A percentile compares a stretch with the other conserved stretches of the same genome.
Conservation (phyloP, 37 sponge, comb jelly and placozoan species). For the Cliona cf. orientalis region DNA sequence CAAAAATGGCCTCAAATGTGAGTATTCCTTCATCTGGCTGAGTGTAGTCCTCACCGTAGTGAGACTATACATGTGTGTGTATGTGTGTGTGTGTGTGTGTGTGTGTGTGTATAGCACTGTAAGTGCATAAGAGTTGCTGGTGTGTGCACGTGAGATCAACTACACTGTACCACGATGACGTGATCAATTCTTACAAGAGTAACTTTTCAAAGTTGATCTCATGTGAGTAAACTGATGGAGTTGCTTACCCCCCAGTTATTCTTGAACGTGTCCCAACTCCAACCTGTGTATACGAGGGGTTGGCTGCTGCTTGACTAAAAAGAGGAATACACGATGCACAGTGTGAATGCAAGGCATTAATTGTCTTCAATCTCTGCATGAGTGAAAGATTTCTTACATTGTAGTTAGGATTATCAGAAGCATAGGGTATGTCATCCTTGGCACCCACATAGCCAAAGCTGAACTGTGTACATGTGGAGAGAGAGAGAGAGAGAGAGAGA, state of each 20-base stretch:
- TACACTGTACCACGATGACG: no score
- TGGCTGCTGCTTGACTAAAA: not conserved
- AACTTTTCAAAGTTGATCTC: no score
- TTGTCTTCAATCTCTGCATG: not conserved
- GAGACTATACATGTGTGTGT: conserved; percentile 29
- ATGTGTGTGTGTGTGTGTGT: not conserved
- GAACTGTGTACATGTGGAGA: conserved; percentile 37
- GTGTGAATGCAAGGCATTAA: no score
- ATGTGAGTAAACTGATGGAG: not conserved
- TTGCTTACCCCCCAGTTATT: conserved; percentile 43
- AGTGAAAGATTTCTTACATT: no score
- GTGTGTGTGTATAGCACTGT: not conserved
- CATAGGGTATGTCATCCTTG: conserved; percentile 1
- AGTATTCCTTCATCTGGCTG: not conserved
- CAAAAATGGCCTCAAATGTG: conserved; percentile 84
- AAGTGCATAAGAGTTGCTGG: not conserved
- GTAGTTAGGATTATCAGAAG: conserved; percentile 3
- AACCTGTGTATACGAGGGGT: conserved; percentile 49
- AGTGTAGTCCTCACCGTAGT: conserved; percentile 76
- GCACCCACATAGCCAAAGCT: conserved; percentile 56
- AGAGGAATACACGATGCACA: not conserved
- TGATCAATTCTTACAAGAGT: no score
- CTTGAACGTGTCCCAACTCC: conserved; percentile 63
- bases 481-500: conserved; percentile 27
- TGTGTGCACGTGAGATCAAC: not conserved